Base-by-base conservation (phyloP, 2,888 invertebrate genomes). In the Scaptomyza caliginosa region DNA sequence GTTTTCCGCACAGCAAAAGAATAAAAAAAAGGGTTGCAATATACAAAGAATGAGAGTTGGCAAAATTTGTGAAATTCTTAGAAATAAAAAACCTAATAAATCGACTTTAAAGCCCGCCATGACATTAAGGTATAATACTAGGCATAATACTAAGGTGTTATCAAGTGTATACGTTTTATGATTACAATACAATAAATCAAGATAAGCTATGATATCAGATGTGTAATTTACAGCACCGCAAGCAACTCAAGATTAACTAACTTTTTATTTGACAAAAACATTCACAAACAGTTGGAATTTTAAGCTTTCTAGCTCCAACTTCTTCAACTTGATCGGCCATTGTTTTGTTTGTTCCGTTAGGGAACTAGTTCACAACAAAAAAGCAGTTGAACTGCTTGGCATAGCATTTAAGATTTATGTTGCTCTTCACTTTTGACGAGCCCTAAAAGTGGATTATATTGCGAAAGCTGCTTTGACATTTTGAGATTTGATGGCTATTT, bases 401-500 rank as follows among this genome's bases (percentile, higher is more conserved):
- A 10, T 11, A n/a, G 17, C 5, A 23, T 16, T 19, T 2, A 28
- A 43, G 26, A 5, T n/a, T 19, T 8, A 11, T 32, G 43, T 24
- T 30, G 7, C 13, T 16, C 26, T 38, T 42, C 40, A 36, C 21
- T 67, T 67, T 67, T 36, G 51, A 38, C 38, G 45, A 40, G 50
- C 32, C 52, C 51, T 66, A 50, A 71, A 75, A 66, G 49, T 42
- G 54, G 66, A 75, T 79, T 78, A 68, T 71, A 65, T 75, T 58
- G 56, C 34, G 24, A 56, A 46, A 62, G 76, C 34, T 50, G 34
- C 56, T 71, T 63, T 57, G 58, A 54, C 34, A 49, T 64, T 71
- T 43, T 23, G 28, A 42, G 48, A 71, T 75, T 86, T 83, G 80
- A 79, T 79, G 55, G 77, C 76, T 45, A 58, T 86, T 83, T 72